Percentiles rank a stretch among this genome's conserved stretches.
Conservation (phyloP, 2,797 vertebrate species). For the Neopelma chrysocephalum region DNA sequence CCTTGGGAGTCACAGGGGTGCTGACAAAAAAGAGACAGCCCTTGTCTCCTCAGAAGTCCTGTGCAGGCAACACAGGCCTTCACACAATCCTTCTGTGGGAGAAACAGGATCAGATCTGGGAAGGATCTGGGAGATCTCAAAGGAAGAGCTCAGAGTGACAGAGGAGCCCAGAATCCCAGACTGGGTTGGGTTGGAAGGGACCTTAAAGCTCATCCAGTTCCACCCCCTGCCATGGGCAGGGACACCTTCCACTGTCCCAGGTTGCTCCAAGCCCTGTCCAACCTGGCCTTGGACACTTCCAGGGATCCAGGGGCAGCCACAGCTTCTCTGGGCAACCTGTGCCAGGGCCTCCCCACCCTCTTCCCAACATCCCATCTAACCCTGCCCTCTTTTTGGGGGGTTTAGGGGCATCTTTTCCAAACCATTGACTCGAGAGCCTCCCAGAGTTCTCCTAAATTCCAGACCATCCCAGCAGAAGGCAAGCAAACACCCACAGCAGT, state of each 20-base stretch:
- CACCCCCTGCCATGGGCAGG: neutral
- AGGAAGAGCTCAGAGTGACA: neutral
- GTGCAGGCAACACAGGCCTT: fast-evolving
- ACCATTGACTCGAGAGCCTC: fast-evolving
- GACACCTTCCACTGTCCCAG: neutral
- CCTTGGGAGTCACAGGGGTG: neutral
- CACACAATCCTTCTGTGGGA: neutral
- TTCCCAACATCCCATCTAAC: fast-evolving
- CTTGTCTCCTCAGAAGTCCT: neutral
- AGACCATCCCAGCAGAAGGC: neutral
- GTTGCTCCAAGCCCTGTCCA: neutral
- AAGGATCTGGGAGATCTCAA: neutral
- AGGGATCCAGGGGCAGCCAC: neutral
- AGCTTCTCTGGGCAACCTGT: neutral
- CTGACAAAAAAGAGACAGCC: neutral
- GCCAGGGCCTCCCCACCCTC: neutral
- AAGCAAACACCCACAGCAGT: neutral
- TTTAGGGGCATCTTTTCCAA: neutral
- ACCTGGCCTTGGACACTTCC: fast-evolving
- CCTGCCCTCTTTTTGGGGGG: no score
- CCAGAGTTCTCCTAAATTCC: neutral
- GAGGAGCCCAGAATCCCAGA: neutral
- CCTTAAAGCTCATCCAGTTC: neutral
- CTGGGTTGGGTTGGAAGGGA: neutral
- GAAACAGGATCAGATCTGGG: neutral